phyloP scores from a whole-genome alignment of 2,888 invertebrate genomes.

The Temnothorax unifasciatus region DNA sequence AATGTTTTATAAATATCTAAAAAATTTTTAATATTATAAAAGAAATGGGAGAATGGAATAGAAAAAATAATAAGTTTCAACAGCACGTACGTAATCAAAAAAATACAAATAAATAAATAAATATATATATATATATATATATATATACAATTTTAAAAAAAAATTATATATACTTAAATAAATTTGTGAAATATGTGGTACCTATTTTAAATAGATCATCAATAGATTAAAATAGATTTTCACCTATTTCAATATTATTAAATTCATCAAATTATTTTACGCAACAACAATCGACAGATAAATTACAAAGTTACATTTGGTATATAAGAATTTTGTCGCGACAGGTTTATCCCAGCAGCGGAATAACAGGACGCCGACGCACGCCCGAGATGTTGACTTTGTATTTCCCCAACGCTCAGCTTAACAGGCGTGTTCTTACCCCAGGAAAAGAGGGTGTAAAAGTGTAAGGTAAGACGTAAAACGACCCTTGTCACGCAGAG shows the following conservation, averaged over 20 bases:
- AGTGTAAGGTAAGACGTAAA: slow-evolving; percentile 45
- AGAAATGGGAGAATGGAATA: not conserved
- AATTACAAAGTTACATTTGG: not conserved
- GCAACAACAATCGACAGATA: not conserved
- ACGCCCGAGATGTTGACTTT: slow-evolving; percentile 45
- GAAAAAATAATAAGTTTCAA: not conserved
- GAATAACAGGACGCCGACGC: slow-evolving; percentile 5
- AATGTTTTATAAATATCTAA: not conserved
- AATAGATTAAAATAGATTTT: not conserved
- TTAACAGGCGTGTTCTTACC: slow-evolving; percentile 20
- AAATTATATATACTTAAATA: not conserved
- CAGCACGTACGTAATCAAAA: not conserved
- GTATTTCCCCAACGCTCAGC: slow-evolving; percentile 22
- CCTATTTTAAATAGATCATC: not conserved
- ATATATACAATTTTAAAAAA: not conserved
- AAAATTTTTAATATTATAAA: not conserved
- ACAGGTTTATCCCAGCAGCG: not conserved
- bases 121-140: not conserved
- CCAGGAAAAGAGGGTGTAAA: slow-evolving; percentile 8
- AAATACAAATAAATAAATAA: not conserved
- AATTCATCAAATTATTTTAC: not conserved
- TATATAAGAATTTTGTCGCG: not conserved
- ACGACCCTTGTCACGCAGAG: slow-evolving; percentile 49
- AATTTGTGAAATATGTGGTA: not conserved
- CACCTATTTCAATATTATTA: too few species aligned